Conservation (phyloP, 1,140 invertebrate genomes). For the Drosophila saltans region DNA sequence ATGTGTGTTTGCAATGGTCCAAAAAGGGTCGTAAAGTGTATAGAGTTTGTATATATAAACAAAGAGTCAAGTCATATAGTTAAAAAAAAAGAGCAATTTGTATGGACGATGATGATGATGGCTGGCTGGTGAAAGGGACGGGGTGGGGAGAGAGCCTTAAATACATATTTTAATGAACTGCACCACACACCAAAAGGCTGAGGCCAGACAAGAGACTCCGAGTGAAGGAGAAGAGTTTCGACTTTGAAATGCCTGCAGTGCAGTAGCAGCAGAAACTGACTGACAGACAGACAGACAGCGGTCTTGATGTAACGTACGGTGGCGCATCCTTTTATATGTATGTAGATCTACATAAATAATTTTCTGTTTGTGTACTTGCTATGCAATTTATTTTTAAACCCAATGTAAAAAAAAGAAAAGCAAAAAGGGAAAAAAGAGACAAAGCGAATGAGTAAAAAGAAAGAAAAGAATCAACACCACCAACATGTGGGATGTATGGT, state of each 20-base stretch:
- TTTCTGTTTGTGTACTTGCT: slow-evolving; percentile 29
- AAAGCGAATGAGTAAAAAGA: not conserved
- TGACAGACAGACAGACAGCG: slow-evolving; percentile 34
- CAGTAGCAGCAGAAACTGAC: slow-evolving; percentile 32
- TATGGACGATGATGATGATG: slow-evolving; percentile 18
- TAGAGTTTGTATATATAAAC: slow-evolving; percentile 50
- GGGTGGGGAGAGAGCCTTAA: slow-evolving; percentile 28
- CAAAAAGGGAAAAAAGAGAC: slow-evolving; percentile 17
- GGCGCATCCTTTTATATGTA: slow-evolving; percentile 53
- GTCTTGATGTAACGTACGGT: slow-evolving; percentile 24
- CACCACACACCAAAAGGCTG: slow-evolving; percentile 38
- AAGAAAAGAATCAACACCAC: slow-evolving; percentile 15
- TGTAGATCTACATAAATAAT: slow-evolving; percentile 30
- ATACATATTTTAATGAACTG: slow-evolving; percentile 61
- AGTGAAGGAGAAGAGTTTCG: not conserved
- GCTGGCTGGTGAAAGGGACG: not conserved
- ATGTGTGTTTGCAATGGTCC: slow-evolving; percentile 1
- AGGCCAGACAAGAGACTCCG: not conserved
- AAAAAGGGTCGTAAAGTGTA: slow-evolving; percentile 42
- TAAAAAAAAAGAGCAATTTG: slow-evolving; percentile 44
- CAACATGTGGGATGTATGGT: slow-evolving; percentile 41
- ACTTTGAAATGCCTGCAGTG: slow-evolving; percentile 23
- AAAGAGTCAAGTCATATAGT: slow-evolving; percentile 52
- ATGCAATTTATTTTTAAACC: slow-evolving; percentile 50
- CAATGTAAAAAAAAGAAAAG: slow-evolving; percentile 40